A percentile compares a stretch with the other conserved stretches of the same genome.
Evolutionary conservation across 1,140 invertebrate genomes (phyloP).

Genomic region (Drosophila athabasca): DNA sequence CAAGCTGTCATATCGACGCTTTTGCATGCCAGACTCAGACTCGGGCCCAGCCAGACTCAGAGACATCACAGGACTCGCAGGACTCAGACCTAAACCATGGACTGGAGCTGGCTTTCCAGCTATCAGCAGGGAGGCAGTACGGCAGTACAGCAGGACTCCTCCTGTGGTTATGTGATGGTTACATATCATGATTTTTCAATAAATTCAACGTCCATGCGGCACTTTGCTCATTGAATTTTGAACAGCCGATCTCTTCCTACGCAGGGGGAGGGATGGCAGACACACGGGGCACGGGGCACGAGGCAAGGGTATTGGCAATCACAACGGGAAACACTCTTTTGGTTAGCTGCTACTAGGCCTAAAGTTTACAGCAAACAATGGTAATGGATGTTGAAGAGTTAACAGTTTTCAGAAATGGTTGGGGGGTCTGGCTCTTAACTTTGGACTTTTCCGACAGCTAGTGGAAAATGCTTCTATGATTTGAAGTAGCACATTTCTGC

Average conservation of each 20-base stretch:
- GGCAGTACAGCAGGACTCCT: background rate
- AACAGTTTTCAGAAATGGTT: background rate
- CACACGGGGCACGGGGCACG: no score
- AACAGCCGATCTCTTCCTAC: constrained; percentile 37
- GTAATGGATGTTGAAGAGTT: constrained; percentile 42
- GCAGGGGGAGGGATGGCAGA: background rate
- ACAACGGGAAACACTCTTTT: background rate
- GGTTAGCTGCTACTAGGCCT: constrained; percentile 1
- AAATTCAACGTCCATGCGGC: constrained; percentile 71
- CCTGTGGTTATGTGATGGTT: constrained; percentile 53
- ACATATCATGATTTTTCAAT: constrained; percentile 82
- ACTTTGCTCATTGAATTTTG: constrained; percentile 81
- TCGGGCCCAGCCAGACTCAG: constrained; percentile 12
- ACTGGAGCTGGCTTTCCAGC: constrained; percentile 7
- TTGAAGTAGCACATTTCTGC: no score
- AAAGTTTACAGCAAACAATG: constrained; percentile 42
- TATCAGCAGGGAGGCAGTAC: constrained; percentile 15
- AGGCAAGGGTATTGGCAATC: background rate
- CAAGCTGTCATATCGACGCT: constrained; percentile 81
- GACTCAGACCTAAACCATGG: background rate
- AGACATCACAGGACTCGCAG: background rate
- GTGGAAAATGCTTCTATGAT: no score
- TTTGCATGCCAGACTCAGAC: constrained; percentile 57
- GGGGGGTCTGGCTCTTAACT: no score
- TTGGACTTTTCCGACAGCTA: no score